Base-by-base conservation (phyloP, 2,113 vertebrate genomes). In the Acinonyx jubatus region DNA sequence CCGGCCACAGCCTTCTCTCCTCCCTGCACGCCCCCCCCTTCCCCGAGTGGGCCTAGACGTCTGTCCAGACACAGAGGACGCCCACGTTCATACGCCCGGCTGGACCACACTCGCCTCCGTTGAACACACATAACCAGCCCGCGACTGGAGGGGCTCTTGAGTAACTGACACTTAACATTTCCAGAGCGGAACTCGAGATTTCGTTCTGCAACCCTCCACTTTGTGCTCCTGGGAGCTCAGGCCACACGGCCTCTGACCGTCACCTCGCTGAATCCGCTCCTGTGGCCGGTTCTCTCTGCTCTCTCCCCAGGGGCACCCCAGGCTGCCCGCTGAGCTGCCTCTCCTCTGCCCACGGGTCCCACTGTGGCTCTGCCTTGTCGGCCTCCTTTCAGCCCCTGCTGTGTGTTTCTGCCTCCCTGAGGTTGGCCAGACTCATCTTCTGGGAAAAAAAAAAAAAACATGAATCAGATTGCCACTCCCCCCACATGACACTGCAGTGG, bases 401-500 rank as follows among this genome's bases (percentile, higher is more conserved):
- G 14, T 45, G 7, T 45, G 3, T 27, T 6, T 41, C 38, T 13
- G 23, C 15, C 45, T n/a, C 81, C 21, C 38, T 25, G 9, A n/a
- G 25, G 15, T 50, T 8, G 8, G 4, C 50, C 89, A 19, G 3
- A 14, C 41, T 66, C 71, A 16, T 21, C 87, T 41, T n/a, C 2
- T 78, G 57, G 57, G 7, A 8, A 33, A 25, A 82, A 14, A 55
- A 48, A 29, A 66, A 52, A 3, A 8, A 21, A 7, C 45, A 10
- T 52, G 8, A 57, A 4, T n/a, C 65, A 63, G 71, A 0, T 19
- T 29, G 52, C 69, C 48, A 0, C 15, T 0, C 48, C 89, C 38
- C 12, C 1, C 16, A 1, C 79, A 1, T 1, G 16, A 3, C 33
- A 0, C 48, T 3, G 19, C 0, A 0, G 31, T 25, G 36, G 36